Conservation (phyloP, 2,797 vertebrate genomes). For the Betta splendens region DNA sequence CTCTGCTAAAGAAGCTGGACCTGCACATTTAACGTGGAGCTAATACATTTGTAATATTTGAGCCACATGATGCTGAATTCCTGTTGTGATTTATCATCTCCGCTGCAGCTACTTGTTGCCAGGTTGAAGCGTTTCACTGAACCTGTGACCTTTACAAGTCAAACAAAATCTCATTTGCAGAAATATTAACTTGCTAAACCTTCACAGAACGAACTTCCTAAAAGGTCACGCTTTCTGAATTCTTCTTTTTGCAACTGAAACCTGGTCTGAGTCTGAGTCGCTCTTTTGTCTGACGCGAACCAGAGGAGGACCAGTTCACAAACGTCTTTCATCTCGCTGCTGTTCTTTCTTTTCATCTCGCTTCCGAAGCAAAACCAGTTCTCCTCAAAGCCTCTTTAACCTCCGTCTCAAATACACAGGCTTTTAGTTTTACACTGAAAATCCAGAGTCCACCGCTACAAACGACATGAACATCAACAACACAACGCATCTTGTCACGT, state of each 20-base stretch:
- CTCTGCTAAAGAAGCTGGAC: slow-evolving; percentile 4
- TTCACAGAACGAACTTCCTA: background rate
- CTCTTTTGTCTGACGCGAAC: slow-evolving; percentile 51
- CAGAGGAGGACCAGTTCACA: slow-evolving; percentile 66
- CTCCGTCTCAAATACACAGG: slow-evolving; percentile 3
- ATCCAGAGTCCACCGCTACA: background rate
- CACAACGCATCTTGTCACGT: too few relatives aligned
- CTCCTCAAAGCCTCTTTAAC: slow-evolving; percentile 10
- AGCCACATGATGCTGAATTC: slow-evolving; percentile 11
- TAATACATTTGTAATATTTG: too few relatives aligned
- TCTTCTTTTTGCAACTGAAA: slow-evolving; percentile 9
- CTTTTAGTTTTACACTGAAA: slow-evolving; percentile 10
- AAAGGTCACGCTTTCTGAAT: slow-evolving; percentile 21
- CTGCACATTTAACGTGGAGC: too few relatives aligned
- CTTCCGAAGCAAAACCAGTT: slow-evolving; percentile 42
- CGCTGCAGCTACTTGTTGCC: background rate
- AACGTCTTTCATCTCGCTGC: slow-evolving; percentile 79
- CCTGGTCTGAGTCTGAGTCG: slow-evolving; percentile 62
- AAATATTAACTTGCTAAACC: slow-evolving; percentile 3
- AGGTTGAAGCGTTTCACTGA: slow-evolving; percentile 4
- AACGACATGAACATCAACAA: background rate
- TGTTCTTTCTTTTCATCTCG: slow-evolving; percentile 66
- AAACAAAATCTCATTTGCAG: slow-evolving; percentile 16
- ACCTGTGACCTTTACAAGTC: slow-evolving; percentile 4
- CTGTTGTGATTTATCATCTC: background rate